Conservation (phyloP, 2,888 invertebrate genomes). For the Mythimna vitellina region DNA sequence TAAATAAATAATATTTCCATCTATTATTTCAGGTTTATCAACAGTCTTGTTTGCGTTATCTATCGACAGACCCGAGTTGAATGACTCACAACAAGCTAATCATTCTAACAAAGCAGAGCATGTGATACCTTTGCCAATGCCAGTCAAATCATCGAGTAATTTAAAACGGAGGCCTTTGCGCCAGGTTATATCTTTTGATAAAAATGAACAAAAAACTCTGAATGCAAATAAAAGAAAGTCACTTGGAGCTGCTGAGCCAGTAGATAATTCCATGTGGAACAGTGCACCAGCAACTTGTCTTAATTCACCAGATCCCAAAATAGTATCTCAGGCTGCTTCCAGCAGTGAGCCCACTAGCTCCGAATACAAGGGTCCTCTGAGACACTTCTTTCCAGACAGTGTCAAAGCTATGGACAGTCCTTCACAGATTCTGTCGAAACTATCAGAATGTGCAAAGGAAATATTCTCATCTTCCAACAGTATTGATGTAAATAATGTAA, state of each 20-base stretch:
- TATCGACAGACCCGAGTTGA: conserved; percentile 96
- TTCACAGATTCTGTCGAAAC: conserved; percentile 84
- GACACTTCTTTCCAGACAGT: conserved; percentile 88
- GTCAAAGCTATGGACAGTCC: conserved; percentile 86
- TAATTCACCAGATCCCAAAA: conserved; percentile 90
- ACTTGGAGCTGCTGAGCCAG: conserved; percentile 64
- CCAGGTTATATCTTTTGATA: conserved; percentile 89
- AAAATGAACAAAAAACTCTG: conserved; percentile 76
- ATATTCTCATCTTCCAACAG: conserved; percentile 87
- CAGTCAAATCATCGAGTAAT: conserved; percentile 87
- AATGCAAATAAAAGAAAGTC: conserved; percentile 68
- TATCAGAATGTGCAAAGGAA: conserved; percentile 89
- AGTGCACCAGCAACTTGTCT: conserved; percentile 92
- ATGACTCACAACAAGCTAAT: conserved; percentile 89
- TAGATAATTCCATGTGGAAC: conserved; percentile 80
- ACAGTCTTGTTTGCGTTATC: conserved; percentile 98
- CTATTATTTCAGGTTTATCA: conserved; percentile 92
- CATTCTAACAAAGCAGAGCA: conserved; percentile 91
- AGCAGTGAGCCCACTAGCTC: conserved; percentile 87
- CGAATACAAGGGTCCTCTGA: conserved; percentile 80
- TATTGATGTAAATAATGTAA: conserved; percentile 81
- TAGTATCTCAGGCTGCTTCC: conserved; percentile 76
- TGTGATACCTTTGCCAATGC: conserved; percentile 93
- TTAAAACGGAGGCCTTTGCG: conserved; percentile 84
- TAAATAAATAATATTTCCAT: conserved; percentile 27